Evolutionary conservation across 2,888 invertebrate genomes (phyloP), one percentile per base, ranked within the genome.

Genomic region (Spialia ferax): DNA sequence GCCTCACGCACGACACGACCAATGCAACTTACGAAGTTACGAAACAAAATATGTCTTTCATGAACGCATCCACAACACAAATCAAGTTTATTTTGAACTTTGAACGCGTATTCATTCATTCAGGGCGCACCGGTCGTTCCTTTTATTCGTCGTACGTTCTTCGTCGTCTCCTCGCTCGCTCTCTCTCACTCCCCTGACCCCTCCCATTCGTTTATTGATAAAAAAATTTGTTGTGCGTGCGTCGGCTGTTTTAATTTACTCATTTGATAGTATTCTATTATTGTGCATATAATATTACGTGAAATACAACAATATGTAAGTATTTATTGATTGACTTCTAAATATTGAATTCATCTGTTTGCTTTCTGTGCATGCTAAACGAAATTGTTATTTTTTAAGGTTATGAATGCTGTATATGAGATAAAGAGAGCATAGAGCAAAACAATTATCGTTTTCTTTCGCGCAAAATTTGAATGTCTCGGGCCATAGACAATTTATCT

Each of bases 401-500:
- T 63, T 63, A 63, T 55, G 45, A 63, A 63, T 63, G 63, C 63
- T 63, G 55, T 63, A 63, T 63, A 56, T 52, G 56, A 63, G 55
- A 66, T 32, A 66, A 60, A 26, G 66, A 65, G 65, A 57, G 57
- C 57, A 57, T 45, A 66, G 50, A 66, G 32, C 26, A 26, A 26
- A 26, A 26, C 66, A 66, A 60, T 66, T 65, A 57, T 65, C 65
- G 66, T 60, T 54, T 60, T 60, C 66, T 66, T 18, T 54, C 66
- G 66, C 60, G 66, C 66, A 66, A 66, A 66, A 66, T 66, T 66
- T 66, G 50, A 66, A 60, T 66, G 54, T 65, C 50, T 65, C 59
- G 65, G 54, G 60, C 66, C 66, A 66, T 66, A 66, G 60, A 66
- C 66, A 66, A 66, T 66, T 60, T 42, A 60, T 66, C 66, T 65